Evolutionary conservation across 2,797 vertebrate species (phyloP), one percentile per base, ranked within the genome.

Genomic region (Karalla daura): DNA sequence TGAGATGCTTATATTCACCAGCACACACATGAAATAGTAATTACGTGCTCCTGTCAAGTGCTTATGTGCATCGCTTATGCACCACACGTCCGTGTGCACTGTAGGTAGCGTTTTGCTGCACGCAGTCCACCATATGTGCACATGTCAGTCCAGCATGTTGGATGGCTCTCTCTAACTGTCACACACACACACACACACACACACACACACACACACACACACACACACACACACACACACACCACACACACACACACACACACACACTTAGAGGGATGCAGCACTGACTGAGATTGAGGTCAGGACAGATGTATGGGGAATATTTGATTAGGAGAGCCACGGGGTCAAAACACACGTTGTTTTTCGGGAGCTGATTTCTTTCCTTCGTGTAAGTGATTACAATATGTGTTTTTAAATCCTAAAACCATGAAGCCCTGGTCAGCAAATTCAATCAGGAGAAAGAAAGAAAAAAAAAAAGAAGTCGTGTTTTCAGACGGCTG

Each of bases 311-410:
- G 52, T 59, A 74, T 20, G 11, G 59, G 59, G 73, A 80, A 77
- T 79, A 74, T 83, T 82, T 73, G 37, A 84, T 84, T 78, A 54
- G 40, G 54, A 59, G 49, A 45, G 52, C n/a, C 45, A 51, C 64
- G 54, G 68, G 68, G 77, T 80, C 76, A 65, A 64, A 35, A 64
- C 49, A 72, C 55, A 62, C 36, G 76, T 49, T 81, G 47, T 51
- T 70, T 70, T 70, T 54, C 0, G 41, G 40, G 41, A 41, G 45
- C 56, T 36, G 18, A 41, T 13, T 46, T 61, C 23, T n/a, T 53
- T 45, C 15, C n/a, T 37, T 37, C 5, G n/a, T n/a, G 8, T 17
- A 33, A 44, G 46, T 49, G 55, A 69, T 62, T 46, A 56, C 51
- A 78, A 15, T 33, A 50, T 66, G 74, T 51, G 80, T 74, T 78